Evolutionary conservation across 92 coral and sea anemone genomes (phyloP).

Genomic region (Montipora capitata): DNA sequence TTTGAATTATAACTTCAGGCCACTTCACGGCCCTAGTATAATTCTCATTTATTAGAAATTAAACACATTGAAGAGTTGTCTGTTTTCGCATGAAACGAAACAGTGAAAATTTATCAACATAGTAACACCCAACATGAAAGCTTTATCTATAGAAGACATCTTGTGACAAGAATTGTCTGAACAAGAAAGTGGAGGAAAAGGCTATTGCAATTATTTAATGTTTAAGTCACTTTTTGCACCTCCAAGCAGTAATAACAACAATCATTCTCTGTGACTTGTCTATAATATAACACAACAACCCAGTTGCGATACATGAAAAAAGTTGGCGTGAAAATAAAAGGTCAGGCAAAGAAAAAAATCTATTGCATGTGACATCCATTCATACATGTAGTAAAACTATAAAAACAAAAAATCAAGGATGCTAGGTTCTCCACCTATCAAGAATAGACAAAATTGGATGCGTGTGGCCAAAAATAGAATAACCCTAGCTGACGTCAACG

Average conservation of each 20-base stretch:
- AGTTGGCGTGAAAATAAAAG: constrained; percentile 6
- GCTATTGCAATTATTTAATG: no score
- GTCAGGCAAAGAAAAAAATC: not conserved
- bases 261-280: not conserved
- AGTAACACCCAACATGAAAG: no score
- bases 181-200: no score
- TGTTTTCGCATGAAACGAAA: no score
- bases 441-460: not conserved
- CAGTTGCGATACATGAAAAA: not conserved
- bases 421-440: not conserved
- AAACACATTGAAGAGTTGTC: no score
- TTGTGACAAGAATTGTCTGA: no score
- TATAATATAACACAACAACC: not conserved
- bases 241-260: not conserved
- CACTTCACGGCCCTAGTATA: no score
- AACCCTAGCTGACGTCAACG: not conserved
- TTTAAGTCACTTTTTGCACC: not conserved
- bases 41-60: no score
- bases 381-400: not conserved
- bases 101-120: no score
- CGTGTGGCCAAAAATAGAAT: not conserved
- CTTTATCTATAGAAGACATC: no score
- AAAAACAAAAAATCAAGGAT: not conserved
- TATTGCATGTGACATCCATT: not conserved
- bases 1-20: no score